phyloP scores from a whole-genome alignment of 2,797 vertebrate genomes.

The Notolabrus celidotus region DNA sequence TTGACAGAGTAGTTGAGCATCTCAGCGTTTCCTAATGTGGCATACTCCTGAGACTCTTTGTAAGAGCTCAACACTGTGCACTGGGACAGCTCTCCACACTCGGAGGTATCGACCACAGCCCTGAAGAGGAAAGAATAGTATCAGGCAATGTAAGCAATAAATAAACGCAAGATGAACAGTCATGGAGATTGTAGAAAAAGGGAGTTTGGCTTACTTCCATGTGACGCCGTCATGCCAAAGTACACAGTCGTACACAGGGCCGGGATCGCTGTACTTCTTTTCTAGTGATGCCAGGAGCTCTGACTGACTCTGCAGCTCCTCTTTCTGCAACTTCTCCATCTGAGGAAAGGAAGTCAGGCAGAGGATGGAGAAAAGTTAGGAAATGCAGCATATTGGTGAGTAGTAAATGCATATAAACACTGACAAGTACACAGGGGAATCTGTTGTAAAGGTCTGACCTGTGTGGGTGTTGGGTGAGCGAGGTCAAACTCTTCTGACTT shows the following conservation, averaged over 20 bases:
- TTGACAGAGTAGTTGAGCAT: conserved; percentile 99
- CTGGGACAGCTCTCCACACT: conserved; percentile 90
- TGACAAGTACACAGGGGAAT: neutral
- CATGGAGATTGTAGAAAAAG: neutral
- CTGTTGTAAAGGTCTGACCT: conserved; percentile 81
- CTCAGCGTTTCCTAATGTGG: conserved; percentile 94
- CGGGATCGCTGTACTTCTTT: conserved; percentile 97
- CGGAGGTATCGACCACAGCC: conserved; percentile 94
- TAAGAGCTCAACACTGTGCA: conserved; percentile 92
- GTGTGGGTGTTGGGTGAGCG: conserved; percentile 87
- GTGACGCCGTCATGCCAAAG: conserved; percentile 94
- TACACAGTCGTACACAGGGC: conserved; percentile 96
- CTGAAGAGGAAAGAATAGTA: conserved; percentile 76
- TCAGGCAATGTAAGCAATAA: neutral
- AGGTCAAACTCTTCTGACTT: conserved; percentile 94
- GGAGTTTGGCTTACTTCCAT: conserved; percentile 87
- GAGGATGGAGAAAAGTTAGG: neutral
- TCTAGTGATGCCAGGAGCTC: conserved; percentile 95
- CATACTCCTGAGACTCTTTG: conserved; percentile 93
- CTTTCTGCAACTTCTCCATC: conserved; percentile 94
- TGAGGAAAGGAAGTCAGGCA: conserved; percentile 51
- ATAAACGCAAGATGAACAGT: neutral
- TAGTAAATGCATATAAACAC: neutral
- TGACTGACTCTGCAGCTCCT: conserved; percentile 94
- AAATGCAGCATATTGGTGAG: neutral